Evolutionary conservation across 2,113 vertebrate genomes (phyloP).

Genomic region (Brachionichthys hirsutus): DNA sequence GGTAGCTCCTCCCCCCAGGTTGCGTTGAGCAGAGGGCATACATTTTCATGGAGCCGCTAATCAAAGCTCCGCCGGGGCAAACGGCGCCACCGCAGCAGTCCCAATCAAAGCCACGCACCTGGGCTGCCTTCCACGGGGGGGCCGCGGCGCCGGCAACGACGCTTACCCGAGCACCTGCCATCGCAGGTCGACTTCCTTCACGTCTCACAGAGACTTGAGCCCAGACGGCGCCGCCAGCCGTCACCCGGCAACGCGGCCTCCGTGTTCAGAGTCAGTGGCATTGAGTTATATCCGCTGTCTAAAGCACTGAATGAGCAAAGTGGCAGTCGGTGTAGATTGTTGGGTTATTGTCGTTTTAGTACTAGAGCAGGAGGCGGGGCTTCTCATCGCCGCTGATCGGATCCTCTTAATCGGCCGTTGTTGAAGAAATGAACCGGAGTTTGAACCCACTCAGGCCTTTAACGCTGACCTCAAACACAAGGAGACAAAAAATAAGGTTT

Average conservation of each 20-base stretch:
- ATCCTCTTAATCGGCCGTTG: slow-evolving; percentile 50
- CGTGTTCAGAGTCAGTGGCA: no score
- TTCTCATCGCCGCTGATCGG: slow-evolving; percentile 24
- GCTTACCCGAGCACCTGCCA: slow-evolving; percentile 69
- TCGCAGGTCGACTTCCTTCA: slow-evolving; percentile 60
- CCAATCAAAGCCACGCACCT: slow-evolving; percentile 70
- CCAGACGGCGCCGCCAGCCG: slow-evolving; percentile 40
- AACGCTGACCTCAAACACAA: slow-evolving; percentile 37
- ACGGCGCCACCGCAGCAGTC: slow-evolving; percentile 65
- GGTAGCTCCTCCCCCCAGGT: slow-evolving; percentile 78
- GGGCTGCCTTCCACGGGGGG: slow-evolving; percentile 68
- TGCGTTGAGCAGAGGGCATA: slow-evolving; percentile 74
- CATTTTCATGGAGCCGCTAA: slow-evolving; percentile 80
- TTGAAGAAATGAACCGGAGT: slow-evolving; percentile 51
- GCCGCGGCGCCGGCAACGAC: slow-evolving; percentile 66
- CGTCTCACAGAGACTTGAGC: slow-evolving; percentile 49
- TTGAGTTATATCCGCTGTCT: no score
- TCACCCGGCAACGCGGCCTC: no score
- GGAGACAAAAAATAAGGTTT: no score
- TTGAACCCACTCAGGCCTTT: slow-evolving; percentile 39
- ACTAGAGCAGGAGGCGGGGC: slow-evolving; percentile 28
- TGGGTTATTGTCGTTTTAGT: no score
- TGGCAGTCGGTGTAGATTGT: no score
- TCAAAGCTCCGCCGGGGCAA: slow-evolving; percentile 73
- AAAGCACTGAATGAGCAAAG: no score